Percentiles rank a stretch among this genome's conserved stretches.
Conservation (phyloP, 2,888 invertebrate genomes). For the Tenthredo mesomela region DNA sequence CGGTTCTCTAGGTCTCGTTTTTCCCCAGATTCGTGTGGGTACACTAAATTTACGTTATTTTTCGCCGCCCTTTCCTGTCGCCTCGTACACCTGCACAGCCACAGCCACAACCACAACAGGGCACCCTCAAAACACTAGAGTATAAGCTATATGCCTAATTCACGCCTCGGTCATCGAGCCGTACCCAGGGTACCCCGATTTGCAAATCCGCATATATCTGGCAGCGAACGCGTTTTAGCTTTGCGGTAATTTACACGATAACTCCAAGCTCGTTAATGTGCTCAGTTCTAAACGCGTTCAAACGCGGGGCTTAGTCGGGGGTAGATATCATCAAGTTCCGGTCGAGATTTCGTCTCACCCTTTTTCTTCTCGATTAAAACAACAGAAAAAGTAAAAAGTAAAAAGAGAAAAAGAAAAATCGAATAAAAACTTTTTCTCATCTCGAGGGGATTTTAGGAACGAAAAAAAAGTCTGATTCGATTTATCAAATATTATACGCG, state of each 20-base stretch:
- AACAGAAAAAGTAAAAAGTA: background rate
- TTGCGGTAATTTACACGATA: background rate
- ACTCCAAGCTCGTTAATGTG: background rate
- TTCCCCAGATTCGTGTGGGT: conserved; percentile 53
- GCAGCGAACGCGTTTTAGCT: background rate
- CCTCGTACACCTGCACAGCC: background rate
- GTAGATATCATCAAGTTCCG: conserved; percentile 14
- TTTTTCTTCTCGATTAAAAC: background rate
- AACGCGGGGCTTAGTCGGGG: background rate
- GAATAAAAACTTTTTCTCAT: background rate
- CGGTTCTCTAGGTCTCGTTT: conserved; percentile 44
- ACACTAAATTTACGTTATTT: conserved; percentile 49
- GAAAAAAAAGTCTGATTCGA: background rate
- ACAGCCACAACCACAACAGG: background rate
- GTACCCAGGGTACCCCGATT: background rate
- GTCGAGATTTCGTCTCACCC: background rate
- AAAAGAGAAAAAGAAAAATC: background rate
- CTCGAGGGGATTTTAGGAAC: background rate
- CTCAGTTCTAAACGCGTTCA: background rate
- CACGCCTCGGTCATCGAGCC: conserved; percentile 23
- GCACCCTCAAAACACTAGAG: background rate
- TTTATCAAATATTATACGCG: conserved; percentile 26
- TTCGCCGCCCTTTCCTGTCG: background rate
- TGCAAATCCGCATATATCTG: conserved; percentile 11
- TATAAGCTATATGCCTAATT: background rate